Evolutionary conservation across 1,140 invertebrate genomes (phyloP).

Genomic region (Drosophila novamexicana): DNA sequence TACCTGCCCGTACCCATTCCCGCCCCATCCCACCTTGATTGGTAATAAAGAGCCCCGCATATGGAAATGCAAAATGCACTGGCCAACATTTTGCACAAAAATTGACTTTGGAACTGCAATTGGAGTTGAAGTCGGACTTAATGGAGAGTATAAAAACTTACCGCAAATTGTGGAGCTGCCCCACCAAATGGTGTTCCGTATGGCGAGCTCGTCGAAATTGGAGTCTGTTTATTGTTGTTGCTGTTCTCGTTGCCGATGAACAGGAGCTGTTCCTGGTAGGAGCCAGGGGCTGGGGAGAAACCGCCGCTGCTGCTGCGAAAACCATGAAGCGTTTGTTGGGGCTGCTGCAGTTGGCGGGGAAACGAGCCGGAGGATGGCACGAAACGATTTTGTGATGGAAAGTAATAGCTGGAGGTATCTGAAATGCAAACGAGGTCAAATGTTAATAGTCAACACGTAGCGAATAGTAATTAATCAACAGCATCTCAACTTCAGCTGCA

Average conservation of each 20-base stretch:
- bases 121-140: slow-evolving; percentile 4
- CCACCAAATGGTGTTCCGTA: slow-evolving; percentile 65
- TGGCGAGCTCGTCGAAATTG: slow-evolving; percentile 40
- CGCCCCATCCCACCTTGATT: slow-evolving; percentile 2
- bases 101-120: slow-evolving; percentile 17
- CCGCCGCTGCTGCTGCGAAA: slow-evolving; percentile 45
- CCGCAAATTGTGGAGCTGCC: slow-evolving; percentile 65
- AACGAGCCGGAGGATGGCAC: slow-evolving; percentile 75
- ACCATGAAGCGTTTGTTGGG: slow-evolving; percentile 34
- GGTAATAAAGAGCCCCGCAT: slow-evolving; percentile 18
- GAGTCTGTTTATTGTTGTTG: slow-evolving; percentile 51
- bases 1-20: slow-evolving; percentile 5
- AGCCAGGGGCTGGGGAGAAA: slow-evolving; percentile 65
- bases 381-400: slow-evolving; percentile 78
- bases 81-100: slow-evolving; percentile 28
- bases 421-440: slow-evolving; percentile 56
- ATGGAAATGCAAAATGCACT: slow-evolving; percentile 52
- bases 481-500: slow-evolving; percentile 5
- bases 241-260: slow-evolving; percentile 76
- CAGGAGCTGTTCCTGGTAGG: slow-evolving; percentile 80
- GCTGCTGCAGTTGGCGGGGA: slow-evolving; percentile 54
- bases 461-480: slow-evolving; percentile 58
- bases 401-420: slow-evolving; percentile 78
- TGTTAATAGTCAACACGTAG: slow-evolving; percentile 28
- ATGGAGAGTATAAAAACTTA: slow-evolving; percentile 54